Percentiles rank a stretch among this genome's conserved stretches.
phyloP scores from a whole-genome alignment of 2,113 vertebrate genomes.

The Mirounga angustirostris region DNA sequence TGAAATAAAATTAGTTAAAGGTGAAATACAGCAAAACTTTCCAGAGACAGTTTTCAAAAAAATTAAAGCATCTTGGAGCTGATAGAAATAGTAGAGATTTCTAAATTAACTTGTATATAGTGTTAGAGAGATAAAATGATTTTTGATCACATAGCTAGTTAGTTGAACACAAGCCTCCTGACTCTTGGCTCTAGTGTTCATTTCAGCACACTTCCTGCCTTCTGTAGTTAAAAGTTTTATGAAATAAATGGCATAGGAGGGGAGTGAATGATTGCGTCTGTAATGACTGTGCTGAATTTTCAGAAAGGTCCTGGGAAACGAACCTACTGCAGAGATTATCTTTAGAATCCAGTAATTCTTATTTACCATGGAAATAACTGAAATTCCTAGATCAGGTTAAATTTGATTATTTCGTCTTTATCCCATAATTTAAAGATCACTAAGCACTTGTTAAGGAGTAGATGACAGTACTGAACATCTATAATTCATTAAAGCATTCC shows the following conservation, averaged over 20 bases:
- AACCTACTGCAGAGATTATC: not conserved
- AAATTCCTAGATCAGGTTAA: constrained; percentile 43
- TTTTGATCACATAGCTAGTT: not conserved
- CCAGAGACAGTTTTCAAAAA: constrained; percentile 25
- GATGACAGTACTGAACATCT: not conserved
- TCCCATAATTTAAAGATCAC: constrained; percentile 26
- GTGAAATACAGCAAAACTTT: constrained; percentile 27
- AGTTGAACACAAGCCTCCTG: not conserved
- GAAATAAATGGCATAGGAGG: not conserved
- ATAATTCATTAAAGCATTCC: not conserved
- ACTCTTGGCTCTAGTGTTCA: not conserved
- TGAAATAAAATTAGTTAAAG: constrained; percentile 4
- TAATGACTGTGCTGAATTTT: not conserved
- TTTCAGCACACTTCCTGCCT: not conserved
- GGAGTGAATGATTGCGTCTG: not conserved
- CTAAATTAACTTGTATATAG: not conserved
- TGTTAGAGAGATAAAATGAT: constrained; percentile 2
- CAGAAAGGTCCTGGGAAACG: not conserved
- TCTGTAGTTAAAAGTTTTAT: constrained; percentile 36
- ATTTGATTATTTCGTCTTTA: constrained; percentile 39
- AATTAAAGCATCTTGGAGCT: constrained; percentile 16
- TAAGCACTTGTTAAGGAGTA: not conserved
- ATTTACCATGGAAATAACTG: constrained; percentile 19
- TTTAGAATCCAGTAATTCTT: constrained; percentile 2
- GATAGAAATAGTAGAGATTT: not conserved